Conservation (phyloP, 2,113 vertebrate species). For the Ptilorrhoa leucosticta region DNA sequence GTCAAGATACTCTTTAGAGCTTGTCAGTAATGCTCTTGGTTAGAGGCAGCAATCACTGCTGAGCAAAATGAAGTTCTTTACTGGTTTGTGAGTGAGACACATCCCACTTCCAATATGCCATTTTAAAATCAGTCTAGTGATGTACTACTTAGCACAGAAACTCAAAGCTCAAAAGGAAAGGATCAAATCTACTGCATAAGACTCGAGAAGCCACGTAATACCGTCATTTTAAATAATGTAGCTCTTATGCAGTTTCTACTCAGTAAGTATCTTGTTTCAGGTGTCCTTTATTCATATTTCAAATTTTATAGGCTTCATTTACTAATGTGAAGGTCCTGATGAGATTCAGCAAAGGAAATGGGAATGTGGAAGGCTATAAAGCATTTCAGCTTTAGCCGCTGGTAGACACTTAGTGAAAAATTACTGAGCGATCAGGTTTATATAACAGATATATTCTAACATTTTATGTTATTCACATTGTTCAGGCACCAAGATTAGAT, state of each 20-base stretch:
- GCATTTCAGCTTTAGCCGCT: background rate
- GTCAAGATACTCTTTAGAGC: background rate
- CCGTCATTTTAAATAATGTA: background rate
- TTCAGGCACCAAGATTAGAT: slow-evolving; percentile 41
- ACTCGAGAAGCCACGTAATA: background rate
- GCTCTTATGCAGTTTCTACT: background rate
- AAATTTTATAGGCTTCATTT: slow-evolving; percentile 31
- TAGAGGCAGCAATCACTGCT: background rate
- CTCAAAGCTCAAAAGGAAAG: slow-evolving; percentile 15
- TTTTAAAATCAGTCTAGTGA: background rate
- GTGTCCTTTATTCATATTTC: slow-evolving; percentile 18
- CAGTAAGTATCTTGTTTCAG: slow-evolving; percentile 19
- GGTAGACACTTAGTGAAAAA: slow-evolving; percentile 31
- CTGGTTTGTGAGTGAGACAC: background rate
- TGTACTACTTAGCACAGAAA: background rate
- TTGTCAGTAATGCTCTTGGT: background rate
- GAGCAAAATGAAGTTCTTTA: background rate
- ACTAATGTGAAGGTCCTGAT: slow-evolving; percentile 28
- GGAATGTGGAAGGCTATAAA: slow-evolving; percentile 11
- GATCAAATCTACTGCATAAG: background rate
- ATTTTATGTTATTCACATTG: slow-evolving; percentile 65
- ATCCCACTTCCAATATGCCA: background rate
- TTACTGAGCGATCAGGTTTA: slow-evolving; percentile 17
- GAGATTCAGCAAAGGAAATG: slow-evolving; percentile 41
- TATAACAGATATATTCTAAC: slow-evolving; percentile 42